These are phyloP conservation scores for Rhipidura dahli DNA, from an alignment of 2,113 vertebrate species.

Conservation along the genomic window DNA sequence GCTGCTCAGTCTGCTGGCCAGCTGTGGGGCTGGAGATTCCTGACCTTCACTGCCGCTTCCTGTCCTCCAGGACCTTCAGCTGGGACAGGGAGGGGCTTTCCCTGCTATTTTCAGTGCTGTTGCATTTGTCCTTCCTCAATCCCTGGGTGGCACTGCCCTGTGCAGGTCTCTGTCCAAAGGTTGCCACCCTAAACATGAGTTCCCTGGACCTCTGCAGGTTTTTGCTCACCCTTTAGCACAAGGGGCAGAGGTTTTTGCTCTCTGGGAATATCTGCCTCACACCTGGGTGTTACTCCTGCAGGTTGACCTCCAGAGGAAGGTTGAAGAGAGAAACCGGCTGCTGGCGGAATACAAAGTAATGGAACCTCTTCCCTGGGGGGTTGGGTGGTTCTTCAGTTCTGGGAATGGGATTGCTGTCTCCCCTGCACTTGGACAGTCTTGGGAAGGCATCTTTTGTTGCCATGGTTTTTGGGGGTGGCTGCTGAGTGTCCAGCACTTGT, in stretches of 20 bases:
- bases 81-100: background rate
- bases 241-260: background rate
- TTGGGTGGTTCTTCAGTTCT: background rate
- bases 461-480: background rate
- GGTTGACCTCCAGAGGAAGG: constrained; percentile 90
- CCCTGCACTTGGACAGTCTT: background rate
- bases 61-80: background rate
- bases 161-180: background rate
- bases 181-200: background rate
- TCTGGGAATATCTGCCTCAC: background rate
- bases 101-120: background rate
- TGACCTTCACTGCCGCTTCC: background rate
- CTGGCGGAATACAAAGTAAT: constrained; percentile 87
- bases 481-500: background rate
- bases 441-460: background rate
- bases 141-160: background rate
- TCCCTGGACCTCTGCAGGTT: background rate
- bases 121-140: background rate
- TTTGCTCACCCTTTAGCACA: background rate
- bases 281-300: constrained; percentile 38
- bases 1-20: background rate
- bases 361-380: background rate
- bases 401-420: background rate
- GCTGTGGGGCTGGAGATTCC: background rate
- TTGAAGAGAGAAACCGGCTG: constrained; percentile 88